Base-by-base conservation (phyloP, 2,797 vertebrate species). In the Lutjanus argentimaculatus region DNA sequence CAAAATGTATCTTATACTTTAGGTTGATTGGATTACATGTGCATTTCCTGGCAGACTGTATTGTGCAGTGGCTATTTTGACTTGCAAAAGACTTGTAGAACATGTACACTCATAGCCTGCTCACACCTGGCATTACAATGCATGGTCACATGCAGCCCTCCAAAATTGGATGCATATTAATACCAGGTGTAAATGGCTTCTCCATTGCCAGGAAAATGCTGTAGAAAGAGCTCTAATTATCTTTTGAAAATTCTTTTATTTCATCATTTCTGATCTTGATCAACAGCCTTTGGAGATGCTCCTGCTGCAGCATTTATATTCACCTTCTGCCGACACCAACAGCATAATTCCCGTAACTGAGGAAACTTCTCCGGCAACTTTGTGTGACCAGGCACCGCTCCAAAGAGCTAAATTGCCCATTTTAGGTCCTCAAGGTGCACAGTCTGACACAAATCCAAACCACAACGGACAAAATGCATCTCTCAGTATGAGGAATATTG, bases 341-440 rank as follows among this genome's bases (percentile, higher is more conserved):
- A 21, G 17, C 1, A 0, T 2, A n/a, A 7, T 40, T 55, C 12
- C 13, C 7, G 13, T 16, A 11, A 10, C 22, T 0, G 1, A 21
- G 5, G 25, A 53, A 30, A 21, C 67, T 7, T 45, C 56, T 59
- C 1, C 1, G 2, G 4, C 1, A 1, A 22, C 48, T 22, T 16
- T 17, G 9, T 2, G 1, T 1, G 3, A 8, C 0, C 6, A 68
- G 7, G 9, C 21, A 6, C 16, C n/a, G 0, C 19, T 21, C 14
- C 46, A 7, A 30, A 56, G 16, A 40, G 36, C 42, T 43, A 43
- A 13, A 9, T 14, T 10, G 1, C 11, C 25, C 1, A 1, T 11
- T 46, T 36, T 36, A 36, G 30, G 30, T 36, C 30, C 30, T 36
- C 30, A 36, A 0, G 13, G 14, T 21, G 36, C 48, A 8, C 6